phyloP scores from a whole-genome alignment of 2,797 vertebrate genomes.

The Artibeus lituratus region DNA sequence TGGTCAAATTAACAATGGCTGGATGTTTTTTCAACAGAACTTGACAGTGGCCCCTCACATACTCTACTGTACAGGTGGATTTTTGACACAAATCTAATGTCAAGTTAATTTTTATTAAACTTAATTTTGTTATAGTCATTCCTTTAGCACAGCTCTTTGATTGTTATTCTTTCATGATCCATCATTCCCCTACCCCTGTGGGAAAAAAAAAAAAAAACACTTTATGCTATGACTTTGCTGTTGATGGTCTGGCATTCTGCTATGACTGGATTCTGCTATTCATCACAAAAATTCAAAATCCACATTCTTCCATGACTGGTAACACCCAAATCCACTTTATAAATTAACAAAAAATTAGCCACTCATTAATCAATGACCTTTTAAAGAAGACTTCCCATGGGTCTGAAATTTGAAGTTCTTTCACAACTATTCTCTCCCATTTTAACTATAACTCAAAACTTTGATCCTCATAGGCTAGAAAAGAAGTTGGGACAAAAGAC shows the following conservation, averaged over 20 bases:
- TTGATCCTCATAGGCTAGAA: not conserved
- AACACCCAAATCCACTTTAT: not conserved
- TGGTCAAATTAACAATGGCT: not conserved
- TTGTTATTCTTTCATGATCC: not conserved
- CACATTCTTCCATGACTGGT: not conserved
- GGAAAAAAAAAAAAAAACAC: no score
- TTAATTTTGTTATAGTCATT: not conserved
- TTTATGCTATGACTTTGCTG: not conserved
- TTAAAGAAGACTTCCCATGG: not conserved
- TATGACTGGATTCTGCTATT: not conserved
- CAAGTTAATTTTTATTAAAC: slow-evolving; percentile 23
- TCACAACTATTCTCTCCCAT: not conserved
- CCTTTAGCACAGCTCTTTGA: not conserved
- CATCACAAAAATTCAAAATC: not conserved
- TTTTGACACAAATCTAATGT: not conserved
- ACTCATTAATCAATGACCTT: not conserved
- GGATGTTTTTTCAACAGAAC: not conserved
- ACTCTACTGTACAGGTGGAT: not conserved
- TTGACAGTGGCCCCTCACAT: not conserved
- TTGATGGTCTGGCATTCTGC: not conserved
- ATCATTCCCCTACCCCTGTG: not conserved
- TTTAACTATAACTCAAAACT: not conserved
- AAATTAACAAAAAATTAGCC: not conserved
- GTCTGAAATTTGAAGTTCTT: not conserved
- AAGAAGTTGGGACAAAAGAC: not conserved